Evolutionary conservation across 2,888 invertebrate genomes (phyloP), one percentile per base, ranked within the genome.

Genomic region (Noctua pronuba): DNA sequence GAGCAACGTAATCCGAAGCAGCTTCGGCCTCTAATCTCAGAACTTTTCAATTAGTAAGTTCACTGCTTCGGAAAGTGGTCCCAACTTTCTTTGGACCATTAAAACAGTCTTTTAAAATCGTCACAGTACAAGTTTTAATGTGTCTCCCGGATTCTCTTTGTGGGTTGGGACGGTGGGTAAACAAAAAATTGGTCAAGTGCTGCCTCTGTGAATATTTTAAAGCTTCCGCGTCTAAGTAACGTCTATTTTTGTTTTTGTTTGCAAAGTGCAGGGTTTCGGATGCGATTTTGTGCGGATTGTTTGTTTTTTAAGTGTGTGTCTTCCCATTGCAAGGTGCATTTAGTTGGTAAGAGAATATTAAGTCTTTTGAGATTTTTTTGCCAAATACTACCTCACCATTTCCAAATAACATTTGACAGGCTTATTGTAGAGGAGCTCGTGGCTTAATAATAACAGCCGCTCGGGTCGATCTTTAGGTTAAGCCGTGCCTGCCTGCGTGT

Each of bases 51-150:
- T 88, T 88, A 88, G 70, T 84, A 82, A 87, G 79, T 83, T 87
- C 72, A 72, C 88, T 84, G 84, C 85, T 86, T 83, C 80, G 85
- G 86, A 90, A 88, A 88, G 69, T 81, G 84, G 86, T 77, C 44
- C 74, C 76, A 83, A 90, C 82, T 86, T 90, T 76, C 77, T 80
- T 79, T 73, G 66, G 49, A 76, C 92, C 90, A 92, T 93, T 94
- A 92, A 92, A 93, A 71, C 79, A 78, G 89, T 91, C 89, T 90
- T 88, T 86, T 82, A 90, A 88, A 91, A 92, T 92, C 90, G 90
- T 88, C 88, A 90, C 90, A 91, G 91, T 91, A 90, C 91, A 95
- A 95, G 92, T 95, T 95, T 95, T 95, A 95, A 95, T 95, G 95
- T 94, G 92, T 92, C 93, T 88, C 83, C 86, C 80, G 88, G 90